phyloP scores from a whole-genome alignment of 1,140 invertebrate species.

The Sarcophaga peregrina region DNA sequence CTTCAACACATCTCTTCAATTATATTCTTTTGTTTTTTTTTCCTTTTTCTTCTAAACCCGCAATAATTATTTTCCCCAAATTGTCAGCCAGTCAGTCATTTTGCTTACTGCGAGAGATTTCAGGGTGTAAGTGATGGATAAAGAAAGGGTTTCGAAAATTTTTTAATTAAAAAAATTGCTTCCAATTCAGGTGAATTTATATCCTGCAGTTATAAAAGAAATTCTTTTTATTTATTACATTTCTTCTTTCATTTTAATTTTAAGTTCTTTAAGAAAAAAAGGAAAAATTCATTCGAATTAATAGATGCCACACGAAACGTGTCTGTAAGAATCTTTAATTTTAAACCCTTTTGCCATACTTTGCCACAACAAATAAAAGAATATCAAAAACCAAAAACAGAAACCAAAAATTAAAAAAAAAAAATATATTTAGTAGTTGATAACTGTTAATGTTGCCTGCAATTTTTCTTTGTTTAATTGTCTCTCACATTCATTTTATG shows the following conservation, averaged over 20 bases:
- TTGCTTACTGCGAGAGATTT: background rate
- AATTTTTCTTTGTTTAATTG: slow-evolving; percentile 21
- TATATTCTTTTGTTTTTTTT: background rate
- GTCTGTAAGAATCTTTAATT: slow-evolving; percentile 4
- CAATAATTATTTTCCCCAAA: background rate
- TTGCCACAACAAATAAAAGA: too few relatives aligned
- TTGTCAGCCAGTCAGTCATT: background rate
- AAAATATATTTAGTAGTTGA: background rate
- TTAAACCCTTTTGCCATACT: background rate
- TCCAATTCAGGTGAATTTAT: slow-evolving; percentile 61
- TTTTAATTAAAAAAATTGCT: slow-evolving; percentile 67
- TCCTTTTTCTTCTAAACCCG: background rate
- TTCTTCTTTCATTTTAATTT: background rate
- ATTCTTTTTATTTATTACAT: slow-evolving; percentile 7
- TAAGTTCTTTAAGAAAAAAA: background rate
- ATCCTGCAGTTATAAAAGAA: slow-evolving; percentile 28
- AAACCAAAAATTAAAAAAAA: background rate
- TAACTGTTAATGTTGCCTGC: background rate
- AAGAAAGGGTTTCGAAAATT: slow-evolving; percentile 33
- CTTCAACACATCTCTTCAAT: background rate
- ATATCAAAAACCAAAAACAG: too few relatives aligned
- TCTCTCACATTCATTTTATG: slow-evolving; percentile 5
- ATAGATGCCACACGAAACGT: background rate
- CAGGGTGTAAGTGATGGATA: background rate
- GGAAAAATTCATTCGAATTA: slow-evolving; percentile 5